Conservation (phyloP, 2,888 invertebrate genomes). For the Elmis aenea region DNA sequence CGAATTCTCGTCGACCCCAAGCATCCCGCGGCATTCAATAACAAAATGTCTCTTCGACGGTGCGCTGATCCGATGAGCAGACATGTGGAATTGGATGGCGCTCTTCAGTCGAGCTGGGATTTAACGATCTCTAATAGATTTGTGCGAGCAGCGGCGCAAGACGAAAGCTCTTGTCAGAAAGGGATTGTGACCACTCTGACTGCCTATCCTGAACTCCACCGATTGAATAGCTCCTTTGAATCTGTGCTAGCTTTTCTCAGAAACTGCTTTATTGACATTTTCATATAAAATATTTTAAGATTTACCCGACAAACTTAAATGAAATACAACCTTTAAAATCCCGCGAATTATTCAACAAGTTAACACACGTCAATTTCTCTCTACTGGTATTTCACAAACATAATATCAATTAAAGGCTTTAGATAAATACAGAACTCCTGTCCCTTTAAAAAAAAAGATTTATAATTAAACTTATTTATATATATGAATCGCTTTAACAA, state of each 20-base stretch:
- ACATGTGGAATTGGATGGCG: slow-evolving; percentile 43
- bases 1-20: slow-evolving; percentile 30
- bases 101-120: slow-evolving; percentile 41
- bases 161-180: slow-evolving; percentile 32
- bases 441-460: too few relatives aligned
- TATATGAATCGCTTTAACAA: too few relatives aligned
- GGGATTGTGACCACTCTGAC: slow-evolving; percentile 36
- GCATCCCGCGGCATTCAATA: slow-evolving; percentile 39
- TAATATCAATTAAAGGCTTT: too few relatives aligned
- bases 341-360: too few relatives aligned
- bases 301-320: too few relatives aligned
- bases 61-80: slow-evolving; percentile 38
- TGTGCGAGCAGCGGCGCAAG: slow-evolving; percentile 41
- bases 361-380: too few relatives aligned
- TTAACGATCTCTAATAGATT: slow-evolving; percentile 50
- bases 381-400: too few relatives aligned
- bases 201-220: slow-evolving; percentile 34
- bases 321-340: too few relatives aligned
- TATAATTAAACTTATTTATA: too few relatives aligned
- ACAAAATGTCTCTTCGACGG: slow-evolving; percentile 40
- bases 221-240: slow-evolving; percentile 38
- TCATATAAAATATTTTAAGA: slow-evolving; percentile 24
- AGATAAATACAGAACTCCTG: too few relatives aligned
- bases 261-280: slow-evolving; percentile 20
- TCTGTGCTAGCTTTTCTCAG: slow-evolving; percentile 19